Conservation (phyloP, 2,113 vertebrate genomes). For the Perca schrenkii region DNA sequence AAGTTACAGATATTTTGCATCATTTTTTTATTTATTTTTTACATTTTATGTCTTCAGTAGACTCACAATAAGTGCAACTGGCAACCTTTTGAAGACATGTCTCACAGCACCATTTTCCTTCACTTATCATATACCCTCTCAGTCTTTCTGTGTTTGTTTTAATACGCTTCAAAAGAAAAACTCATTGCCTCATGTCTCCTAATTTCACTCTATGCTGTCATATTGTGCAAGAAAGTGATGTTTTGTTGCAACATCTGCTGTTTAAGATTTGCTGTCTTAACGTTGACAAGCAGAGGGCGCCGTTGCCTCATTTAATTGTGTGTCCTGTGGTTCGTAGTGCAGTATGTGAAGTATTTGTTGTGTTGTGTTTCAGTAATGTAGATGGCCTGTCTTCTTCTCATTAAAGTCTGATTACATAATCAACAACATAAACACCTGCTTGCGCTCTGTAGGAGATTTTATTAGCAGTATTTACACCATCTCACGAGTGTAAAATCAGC, state of each 20-base stretch:
- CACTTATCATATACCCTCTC: too few species aligned
- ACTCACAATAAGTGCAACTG: not conserved
- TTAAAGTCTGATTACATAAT: not conserved
- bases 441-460: not conserved
- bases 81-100: not conserved
- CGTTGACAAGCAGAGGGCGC: conserved; percentile 11
- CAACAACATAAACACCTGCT: not conserved
- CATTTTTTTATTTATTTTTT: not conserved
- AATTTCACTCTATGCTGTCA: not conserved
- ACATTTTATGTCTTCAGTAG: not conserved
- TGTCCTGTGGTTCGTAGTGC: not conserved
- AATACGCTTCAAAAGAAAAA: not conserved
- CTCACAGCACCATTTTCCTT: not conserved
- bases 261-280: not conserved
- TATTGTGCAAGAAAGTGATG: not conserved
- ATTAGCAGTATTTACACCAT: not conserved
- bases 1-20: not conserved
- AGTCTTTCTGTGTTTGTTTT: not conserved
- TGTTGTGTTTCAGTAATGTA: not conserved
- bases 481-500: not conserved
- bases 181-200: not conserved
- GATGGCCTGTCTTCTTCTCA: not conserved
- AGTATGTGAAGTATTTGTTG: not conserved
- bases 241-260: not conserved
- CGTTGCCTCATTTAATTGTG: not conserved